Base-by-base conservation (phyloP, 2,113 vertebrate species). In the rat (Rattus norvegicus) region DNA sequence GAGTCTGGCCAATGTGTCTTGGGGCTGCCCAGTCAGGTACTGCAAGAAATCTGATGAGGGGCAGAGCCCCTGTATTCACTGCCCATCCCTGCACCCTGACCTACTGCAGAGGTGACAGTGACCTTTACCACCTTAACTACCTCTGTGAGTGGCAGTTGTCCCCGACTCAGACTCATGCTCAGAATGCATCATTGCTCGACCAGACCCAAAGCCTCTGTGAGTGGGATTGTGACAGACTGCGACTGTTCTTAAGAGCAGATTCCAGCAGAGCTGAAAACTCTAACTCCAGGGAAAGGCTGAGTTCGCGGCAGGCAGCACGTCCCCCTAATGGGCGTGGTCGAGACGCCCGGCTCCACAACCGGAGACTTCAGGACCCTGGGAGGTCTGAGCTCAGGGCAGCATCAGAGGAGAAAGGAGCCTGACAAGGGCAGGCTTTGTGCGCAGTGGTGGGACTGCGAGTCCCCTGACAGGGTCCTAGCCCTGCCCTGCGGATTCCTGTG, bases 351-450 rank as follows among this genome's bases (percentile, higher is more conserved):
- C 84, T 86, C 75, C 92, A 54, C 69, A 83, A 47, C 22, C 63
- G 2, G 43, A 69, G 84, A 43, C 0, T 49, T 80, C 59, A 92
- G 89, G 17, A 0, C 47, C 93, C 80, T 90, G 81, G 69, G 70
- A 95, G 97, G 97, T 95, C 98, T 95, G 96, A 65, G 80, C 52
- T 90, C 97, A 81, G 91, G 86, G 63, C 83, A 17, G 49, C 84
- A 33, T 85, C 95, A 2, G 81, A 97, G 88, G 88, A 72, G 16
- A 11, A 1, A 43, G 36, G 54, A 14, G 80, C n/a, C 8, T 3
- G 97, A 98, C 98, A 98, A 98, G 98, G 94, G 81, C 1, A 0
- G 88, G 97, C 97, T 98, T 98, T 98, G 97, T 69, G 0, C 10
- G 0, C 77, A 91, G 95, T 96, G 72, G 97, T 96, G 94, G 96